Conservation (phyloP, 2,113 vertebrate species). For the Oenanthe oenanthe region DNA sequence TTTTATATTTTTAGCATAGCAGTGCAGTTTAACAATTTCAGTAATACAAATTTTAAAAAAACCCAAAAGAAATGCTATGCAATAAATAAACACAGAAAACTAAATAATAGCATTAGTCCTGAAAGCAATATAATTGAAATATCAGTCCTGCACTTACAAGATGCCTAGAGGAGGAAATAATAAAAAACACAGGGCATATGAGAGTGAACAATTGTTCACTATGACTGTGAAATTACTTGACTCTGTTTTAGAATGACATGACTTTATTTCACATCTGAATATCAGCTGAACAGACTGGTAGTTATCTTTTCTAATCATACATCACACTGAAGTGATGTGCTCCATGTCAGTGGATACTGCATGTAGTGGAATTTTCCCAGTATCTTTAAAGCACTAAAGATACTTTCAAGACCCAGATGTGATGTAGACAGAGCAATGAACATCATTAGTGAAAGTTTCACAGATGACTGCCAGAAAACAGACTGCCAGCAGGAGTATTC, state of each 20-base stretch:
- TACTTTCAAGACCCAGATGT: background rate
- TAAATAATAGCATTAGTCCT: background rate
- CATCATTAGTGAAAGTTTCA: background rate
- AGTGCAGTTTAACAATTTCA: background rate
- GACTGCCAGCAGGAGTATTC: background rate
- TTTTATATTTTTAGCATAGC: background rate
- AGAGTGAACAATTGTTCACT: background rate
- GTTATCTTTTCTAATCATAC: background rate
- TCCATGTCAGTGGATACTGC: background rate
- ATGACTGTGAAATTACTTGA: background rate
- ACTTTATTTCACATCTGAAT: background rate
- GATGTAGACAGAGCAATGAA: background rate
- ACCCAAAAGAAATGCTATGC: background rate
- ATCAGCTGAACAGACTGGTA: background rate
- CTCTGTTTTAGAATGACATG: background rate
- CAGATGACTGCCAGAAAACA: background rate
- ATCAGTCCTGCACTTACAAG: background rate
- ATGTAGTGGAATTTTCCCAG: background rate
- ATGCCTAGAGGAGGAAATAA: background rate
- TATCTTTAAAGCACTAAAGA: background rate
- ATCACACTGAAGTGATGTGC: background rate
- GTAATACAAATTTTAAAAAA: background rate
- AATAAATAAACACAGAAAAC: background rate
- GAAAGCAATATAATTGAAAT: background rate
- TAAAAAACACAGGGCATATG: background rate